Evolutionary conservation across 2,888 invertebrate genomes (phyloP), one percentile per base, ranked within the genome.

Genomic region (Eupithecia insigniata): DNA sequence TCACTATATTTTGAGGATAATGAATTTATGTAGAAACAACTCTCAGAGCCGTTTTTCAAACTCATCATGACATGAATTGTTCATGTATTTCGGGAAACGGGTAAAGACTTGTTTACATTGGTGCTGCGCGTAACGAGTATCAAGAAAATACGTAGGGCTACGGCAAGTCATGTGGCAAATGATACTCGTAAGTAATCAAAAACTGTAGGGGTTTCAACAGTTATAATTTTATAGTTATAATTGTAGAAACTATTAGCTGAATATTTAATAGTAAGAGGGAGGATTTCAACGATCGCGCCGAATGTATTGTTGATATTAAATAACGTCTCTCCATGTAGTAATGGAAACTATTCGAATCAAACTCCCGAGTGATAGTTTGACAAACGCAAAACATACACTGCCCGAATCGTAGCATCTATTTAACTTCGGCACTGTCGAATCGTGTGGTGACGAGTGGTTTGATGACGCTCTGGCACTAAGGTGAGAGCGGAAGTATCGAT

Each of bases 61-160:
- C 26, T 75, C 68, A 72, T 64, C 70, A 72, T 64, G 72, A 70
- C 67, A 67, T 34, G 51, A n/a, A 46, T n/a, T 46, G 46, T 26
- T 26, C n/a, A 16, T 22, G n/a, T 60, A 18, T 46, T 46, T 46
- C 8, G 46, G n/a, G 46, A n/a, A 46, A 46, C 46, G 46, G 46
- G n/a, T 46, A n/a, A n/a, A 46, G n/a, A n/a, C 8, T 8, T 46
- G 46, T 46, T 46, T 46, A 46, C n/a, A 46, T 46, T 46, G 46
- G n/a, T n/a, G 46, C 2, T 10, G n/a, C 7, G 46, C 8, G 1
- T 46, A n/a, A 46, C 8, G n/a, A 46, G 46, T 46, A 46, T 10
- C 10, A 46, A 10, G 43, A 43, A 43, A 46, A n/a, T 46, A 8
- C 46, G n/a, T 46, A 46, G 8, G n/a, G n/a, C n/a, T 43, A 39